Evolutionary conservation across 2,797 vertebrate species (phyloP).

Genomic region (Hydrophis major): DNA sequence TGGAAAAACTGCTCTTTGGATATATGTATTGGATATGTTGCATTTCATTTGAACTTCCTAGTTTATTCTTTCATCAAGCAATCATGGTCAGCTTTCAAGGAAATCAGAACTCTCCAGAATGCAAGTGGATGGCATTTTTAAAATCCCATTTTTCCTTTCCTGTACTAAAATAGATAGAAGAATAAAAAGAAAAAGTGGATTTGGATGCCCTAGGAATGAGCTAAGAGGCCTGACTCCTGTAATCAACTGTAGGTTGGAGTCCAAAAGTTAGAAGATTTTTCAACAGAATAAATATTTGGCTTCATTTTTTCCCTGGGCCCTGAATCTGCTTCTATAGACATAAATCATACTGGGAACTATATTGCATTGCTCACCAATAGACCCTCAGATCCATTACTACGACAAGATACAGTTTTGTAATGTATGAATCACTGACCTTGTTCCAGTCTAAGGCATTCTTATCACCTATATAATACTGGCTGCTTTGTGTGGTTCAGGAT

Average conservation of each 20-base stretch:
- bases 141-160: neutral
- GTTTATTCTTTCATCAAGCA: neutral
- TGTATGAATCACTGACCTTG: slow-evolving; percentile 32
- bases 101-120: neutral
- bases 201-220: neutral
- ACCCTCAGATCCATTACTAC: slow-evolving; percentile 13
- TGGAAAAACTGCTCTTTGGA: neutral
- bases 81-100: neutral
- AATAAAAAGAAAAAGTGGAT: neutral
- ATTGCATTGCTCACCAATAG: neutral
- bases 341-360: neutral
- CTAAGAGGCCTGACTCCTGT: neutral
- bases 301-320: neutral
- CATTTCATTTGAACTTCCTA: neutral
- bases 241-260: neutral
- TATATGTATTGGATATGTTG: neutral
- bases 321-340: neutral
- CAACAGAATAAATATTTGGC: neutral
- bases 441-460: slow-evolving; percentile 17
- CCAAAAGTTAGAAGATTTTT: neutral
- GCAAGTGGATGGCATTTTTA: neutral
- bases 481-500: slow-evolving; percentile 5
- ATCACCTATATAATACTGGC: neutral
- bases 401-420: neutral
- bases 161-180: neutral